phyloP scores from a whole-genome alignment of 2,888 invertebrate species.

The Leptogaster cylindrica region DNA sequence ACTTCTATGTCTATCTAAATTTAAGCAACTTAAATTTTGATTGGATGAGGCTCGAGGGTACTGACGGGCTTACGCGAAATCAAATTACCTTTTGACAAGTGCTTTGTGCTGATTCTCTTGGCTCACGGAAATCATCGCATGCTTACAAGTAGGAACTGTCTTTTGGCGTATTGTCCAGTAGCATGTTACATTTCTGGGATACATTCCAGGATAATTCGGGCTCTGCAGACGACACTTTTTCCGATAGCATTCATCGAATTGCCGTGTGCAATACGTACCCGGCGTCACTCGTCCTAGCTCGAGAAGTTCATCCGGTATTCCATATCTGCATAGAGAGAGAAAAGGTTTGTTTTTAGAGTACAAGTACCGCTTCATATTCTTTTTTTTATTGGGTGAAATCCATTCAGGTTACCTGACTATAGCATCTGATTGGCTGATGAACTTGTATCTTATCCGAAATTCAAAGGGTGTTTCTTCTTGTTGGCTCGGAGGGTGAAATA shows the following conservation, averaged over 20 bases:
- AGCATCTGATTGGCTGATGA: constrained; percentile 80
- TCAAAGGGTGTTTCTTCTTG: constrained; percentile 80
- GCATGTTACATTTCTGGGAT: constrained; percentile 83
- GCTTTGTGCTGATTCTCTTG: constrained; percentile 74
- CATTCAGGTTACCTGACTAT: constrained; percentile 68
- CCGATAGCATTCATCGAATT: constrained; percentile 84
- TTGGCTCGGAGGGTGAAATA: constrained; percentile 68
- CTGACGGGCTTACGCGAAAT: background rate
- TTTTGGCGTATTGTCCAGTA: constrained; percentile 87
- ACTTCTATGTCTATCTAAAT: too few relatives aligned
- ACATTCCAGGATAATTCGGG: constrained; percentile 89
- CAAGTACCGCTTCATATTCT: background rate
- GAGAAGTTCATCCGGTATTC: constrained; percentile 75
- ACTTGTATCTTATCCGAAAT: constrained; percentile 80
- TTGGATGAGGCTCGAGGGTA: background rate
- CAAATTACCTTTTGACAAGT: constrained; percentile 58
- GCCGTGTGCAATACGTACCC: constrained; percentile 82
- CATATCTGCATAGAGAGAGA: constrained; percentile 65
- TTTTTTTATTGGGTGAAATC: background rate
- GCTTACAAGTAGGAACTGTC: constrained; percentile 85
- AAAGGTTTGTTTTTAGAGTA: background rate
- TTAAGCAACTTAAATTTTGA: constrained; percentile 7
- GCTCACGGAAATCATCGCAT: constrained; percentile 86
- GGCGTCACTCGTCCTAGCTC: constrained; percentile 86
- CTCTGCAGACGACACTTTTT: constrained; percentile 86